Percentiles rank a stretch among this genome's conserved stretches.
Evolutionary conservation across 1,140 invertebrate genomes (phyloP).

Genomic region (Zelostemma sp.): DNA sequence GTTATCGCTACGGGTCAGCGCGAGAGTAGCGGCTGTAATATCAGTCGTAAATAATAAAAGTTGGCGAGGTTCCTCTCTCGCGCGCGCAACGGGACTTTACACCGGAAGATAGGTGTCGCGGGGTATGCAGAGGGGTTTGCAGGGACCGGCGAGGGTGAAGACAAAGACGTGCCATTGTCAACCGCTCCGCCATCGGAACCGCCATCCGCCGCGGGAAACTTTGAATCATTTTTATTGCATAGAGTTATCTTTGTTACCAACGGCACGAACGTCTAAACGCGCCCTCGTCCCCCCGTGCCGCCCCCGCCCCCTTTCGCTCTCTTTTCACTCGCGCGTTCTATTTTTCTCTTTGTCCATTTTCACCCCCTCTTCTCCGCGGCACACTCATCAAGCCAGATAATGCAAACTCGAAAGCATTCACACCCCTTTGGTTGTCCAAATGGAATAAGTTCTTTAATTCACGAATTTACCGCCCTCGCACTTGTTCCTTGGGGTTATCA

Average conservation of each 20-base stretch:
- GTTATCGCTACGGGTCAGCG: constrained; percentile 39
- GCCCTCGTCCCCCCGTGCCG: constrained; percentile 47
- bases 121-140: constrained; percentile 55
- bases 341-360: no score
- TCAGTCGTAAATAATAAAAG: constrained; percentile 73
- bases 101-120: constrained; percentile 72
- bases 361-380: constrained; percentile 36
- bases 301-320: constrained; percentile 39
- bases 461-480: constrained; percentile 64
- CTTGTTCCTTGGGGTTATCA: constrained; percentile 44
- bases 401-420: constrained; percentile 69
- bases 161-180: constrained; percentile 71
- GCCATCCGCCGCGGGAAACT: constrained; percentile 71
- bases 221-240: constrained; percentile 73
- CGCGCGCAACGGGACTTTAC: constrained; percentile 67
- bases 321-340: constrained; percentile 23
- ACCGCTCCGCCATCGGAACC: constrained; percentile 70
- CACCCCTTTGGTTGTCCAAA: constrained; percentile 71
- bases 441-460: constrained; percentile 73
- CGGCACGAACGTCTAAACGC: constrained; percentile 69
- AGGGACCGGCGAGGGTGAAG: constrained; percentile 59
- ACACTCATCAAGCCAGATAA: constrained; percentile 65
- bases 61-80: constrained; percentile 66
- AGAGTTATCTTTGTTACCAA: constrained; percentile 72
- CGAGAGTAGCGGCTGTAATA: constrained; percentile 62